These are phyloP conservation scores for Chaetura pelagica DNA, from an alignment of 2,113 vertebrate species.

Conservation along the genomic window DNA sequence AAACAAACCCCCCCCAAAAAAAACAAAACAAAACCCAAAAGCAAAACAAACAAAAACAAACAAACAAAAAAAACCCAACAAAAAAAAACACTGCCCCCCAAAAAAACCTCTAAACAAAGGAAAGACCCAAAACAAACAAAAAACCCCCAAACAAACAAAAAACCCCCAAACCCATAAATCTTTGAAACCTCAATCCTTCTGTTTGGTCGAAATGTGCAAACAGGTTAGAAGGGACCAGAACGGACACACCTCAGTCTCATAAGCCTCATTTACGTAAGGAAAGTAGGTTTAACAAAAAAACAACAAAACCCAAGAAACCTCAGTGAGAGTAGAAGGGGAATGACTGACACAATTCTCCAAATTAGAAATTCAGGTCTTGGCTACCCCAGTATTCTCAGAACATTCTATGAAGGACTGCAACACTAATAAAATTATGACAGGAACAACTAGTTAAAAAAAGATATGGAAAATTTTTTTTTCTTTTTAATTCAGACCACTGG, in stretches of 20 bases:
- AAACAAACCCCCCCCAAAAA: too few relatives aligned
- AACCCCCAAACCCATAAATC: background rate
- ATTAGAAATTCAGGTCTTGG: conserved; percentile 49
- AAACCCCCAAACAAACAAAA: too few relatives aligned
- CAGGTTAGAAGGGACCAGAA: background rate
- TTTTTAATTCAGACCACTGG: conserved; percentile 44
- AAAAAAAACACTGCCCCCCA: too few relatives aligned
- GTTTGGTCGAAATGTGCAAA: background rate
- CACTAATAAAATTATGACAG: conserved; percentile 42
- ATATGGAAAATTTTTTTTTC: background rate
- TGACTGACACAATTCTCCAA: conserved; percentile 39
- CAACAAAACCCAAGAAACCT: background rate
- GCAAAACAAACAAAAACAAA: too few relatives aligned
- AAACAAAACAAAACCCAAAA: too few relatives aligned
- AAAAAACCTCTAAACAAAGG: too few relatives aligned
- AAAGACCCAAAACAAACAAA: too few relatives aligned
- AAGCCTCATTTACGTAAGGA: background rate
- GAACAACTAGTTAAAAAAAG: conserved; percentile 54
- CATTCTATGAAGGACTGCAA: conserved; percentile 28
- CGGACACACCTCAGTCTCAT: background rate
- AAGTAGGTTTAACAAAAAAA: background rate
- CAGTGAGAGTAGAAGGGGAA: background rate
- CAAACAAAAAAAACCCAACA: too few relatives aligned
- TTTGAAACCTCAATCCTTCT: background rate
- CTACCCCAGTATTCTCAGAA: conserved; percentile 39